Evolutionary conservation across 1,140 invertebrate species (phyloP).

Genomic region (Eurosta solidaginis): DNA sequence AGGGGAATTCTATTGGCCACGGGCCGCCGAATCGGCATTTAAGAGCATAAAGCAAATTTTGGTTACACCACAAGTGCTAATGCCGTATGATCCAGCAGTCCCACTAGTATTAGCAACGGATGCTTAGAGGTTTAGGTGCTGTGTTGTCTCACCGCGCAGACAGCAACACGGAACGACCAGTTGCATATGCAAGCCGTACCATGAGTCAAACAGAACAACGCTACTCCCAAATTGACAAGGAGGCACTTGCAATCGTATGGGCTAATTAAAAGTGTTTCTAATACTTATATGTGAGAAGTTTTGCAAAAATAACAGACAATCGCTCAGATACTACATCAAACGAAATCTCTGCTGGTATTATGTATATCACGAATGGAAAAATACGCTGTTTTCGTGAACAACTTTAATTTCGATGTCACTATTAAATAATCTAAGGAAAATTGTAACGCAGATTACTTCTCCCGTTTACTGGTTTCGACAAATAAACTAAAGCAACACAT

Average conservation of each 20-base stretch:
- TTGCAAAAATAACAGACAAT: constrained; percentile 62
- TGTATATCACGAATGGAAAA: constrained; percentile 49
- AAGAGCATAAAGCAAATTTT: constrained; percentile 17
- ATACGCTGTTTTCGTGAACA: constrained; percentile 39
- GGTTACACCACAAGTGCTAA: constrained; percentile 16
- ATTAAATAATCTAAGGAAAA: constrained; percentile 37
- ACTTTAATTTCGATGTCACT: no score
- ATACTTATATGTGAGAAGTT: constrained; percentile 60
- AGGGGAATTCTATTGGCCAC: neutral
- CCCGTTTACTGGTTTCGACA: constrained; percentile 16
- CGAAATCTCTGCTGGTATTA: constrained; percentile 48
- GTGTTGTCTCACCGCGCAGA: neutral
- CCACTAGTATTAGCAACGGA: constrained; percentile 21
- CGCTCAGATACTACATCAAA: constrained; percentile 50
- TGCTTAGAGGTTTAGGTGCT: neutral
- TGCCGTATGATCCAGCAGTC: constrained; percentile 1
- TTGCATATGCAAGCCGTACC: constrained; percentile 30
- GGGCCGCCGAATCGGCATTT: neutral
- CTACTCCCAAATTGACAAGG: no score
- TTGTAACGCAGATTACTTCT: constrained; percentile 44
- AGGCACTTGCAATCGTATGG: constrained; percentile 58
- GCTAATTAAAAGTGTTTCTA: constrained; percentile 56
- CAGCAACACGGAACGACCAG: neutral
- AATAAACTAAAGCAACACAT: neutral
- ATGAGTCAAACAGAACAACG: constrained; percentile 59